Conservation (phyloP, 1,140 invertebrate genomes). For the Heliothis subflexa region DNA sequence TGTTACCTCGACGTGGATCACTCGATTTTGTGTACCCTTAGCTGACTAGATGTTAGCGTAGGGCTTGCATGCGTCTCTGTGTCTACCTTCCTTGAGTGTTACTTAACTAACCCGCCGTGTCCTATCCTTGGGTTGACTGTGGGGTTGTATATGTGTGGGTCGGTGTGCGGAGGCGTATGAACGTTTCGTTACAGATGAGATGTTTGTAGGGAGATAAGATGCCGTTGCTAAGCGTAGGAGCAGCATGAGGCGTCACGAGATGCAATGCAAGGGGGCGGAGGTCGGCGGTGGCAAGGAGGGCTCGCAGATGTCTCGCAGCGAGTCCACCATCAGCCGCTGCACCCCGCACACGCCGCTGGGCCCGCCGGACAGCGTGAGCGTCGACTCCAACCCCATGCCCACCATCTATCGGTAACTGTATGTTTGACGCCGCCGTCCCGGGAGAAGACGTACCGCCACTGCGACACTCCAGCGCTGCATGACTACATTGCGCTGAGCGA, state of each 20-base stretch:
- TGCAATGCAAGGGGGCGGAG: slow-evolving; percentile 73
- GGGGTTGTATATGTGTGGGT: slow-evolving; percentile 52
- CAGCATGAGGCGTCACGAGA: slow-evolving; percentile 79
- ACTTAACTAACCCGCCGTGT: slow-evolving; percentile 66
- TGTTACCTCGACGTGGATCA: slow-evolving; percentile 70
- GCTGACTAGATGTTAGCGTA: slow-evolving; percentile 79
- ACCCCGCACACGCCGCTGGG: slow-evolving; percentile 80
- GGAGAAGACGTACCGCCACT: slow-evolving; percentile 66
- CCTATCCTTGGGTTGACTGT: slow-evolving; percentile 64
- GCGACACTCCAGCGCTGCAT: slow-evolving; percentile 18
- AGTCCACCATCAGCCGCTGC: slow-evolving; percentile 80
- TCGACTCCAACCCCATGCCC: slow-evolving; percentile 92
- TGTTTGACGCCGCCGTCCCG: slow-evolving; percentile 53
- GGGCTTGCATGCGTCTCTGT: slow-evolving; percentile 82
- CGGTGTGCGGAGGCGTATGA: slow-evolving; percentile 65
- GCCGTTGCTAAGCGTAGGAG: slow-evolving; percentile 78
- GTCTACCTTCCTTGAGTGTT: slow-evolving; percentile 75
- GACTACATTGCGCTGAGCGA: slow-evolving; percentile 39
- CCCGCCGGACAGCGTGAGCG: slow-evolving; percentile 90
- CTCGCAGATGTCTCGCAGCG: slow-evolving; percentile 79
- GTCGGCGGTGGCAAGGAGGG: slow-evolving; percentile 70
- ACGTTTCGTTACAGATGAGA: slow-evolving; percentile 78
- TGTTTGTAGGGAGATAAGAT: slow-evolving; percentile 80
- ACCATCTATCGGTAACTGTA: slow-evolving; percentile 92
- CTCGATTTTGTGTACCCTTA: slow-evolving; percentile 63